Percentiles rank a stretch among this genome's conserved stretches.
Conservation (phyloP, 2,888 invertebrate genomes). For the Aspidiotus rigidus region DNA sequence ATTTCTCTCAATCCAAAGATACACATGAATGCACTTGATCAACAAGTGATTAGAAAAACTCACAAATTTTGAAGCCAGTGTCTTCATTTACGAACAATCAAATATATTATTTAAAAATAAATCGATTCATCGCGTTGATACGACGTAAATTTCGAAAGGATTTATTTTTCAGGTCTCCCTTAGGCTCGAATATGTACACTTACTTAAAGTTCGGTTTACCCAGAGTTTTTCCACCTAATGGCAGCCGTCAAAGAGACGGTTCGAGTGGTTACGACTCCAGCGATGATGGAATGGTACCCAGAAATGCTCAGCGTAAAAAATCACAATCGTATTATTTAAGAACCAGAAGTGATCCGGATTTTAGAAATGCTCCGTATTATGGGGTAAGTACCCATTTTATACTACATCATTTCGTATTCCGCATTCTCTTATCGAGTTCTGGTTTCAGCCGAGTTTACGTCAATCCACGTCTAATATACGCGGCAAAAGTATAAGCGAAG, state of each 20-base stretch:
- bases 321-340: constrained; percentile 38
- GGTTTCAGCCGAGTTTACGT: constrained; percentile 21
- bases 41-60: too few relatives aligned
- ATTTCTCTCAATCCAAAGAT: too few relatives aligned
- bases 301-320: constrained; percentile 34
- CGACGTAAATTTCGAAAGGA: too few relatives aligned
- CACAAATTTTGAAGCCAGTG: too few relatives aligned
- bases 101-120: neutral
- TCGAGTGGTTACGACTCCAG: constrained; percentile 90
- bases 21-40: too few relatives aligned
- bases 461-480: constrained; percentile 44
- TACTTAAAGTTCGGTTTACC: constrained; percentile 90
- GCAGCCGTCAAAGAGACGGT: constrained; percentile 63
- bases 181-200: constrained; percentile 86
- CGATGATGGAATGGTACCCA: constrained; percentile 48
- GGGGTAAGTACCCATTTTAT: constrained; percentile 33
- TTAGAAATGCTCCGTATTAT: constrained; percentile 46
- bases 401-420: neutral
- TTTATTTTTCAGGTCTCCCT: constrained; percentile 55
- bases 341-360: constrained; percentile 79
- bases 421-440: neutral
- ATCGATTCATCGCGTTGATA: neutral
- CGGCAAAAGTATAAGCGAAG: constrained; percentile 72
- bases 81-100: neutral
- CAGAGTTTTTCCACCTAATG: constrained; percentile 76